These are phyloP conservation scores for Stigmatopora nigra DNA, from an alignment of 2,113 vertebrate genomes.

Conservation along the genomic window DNA sequence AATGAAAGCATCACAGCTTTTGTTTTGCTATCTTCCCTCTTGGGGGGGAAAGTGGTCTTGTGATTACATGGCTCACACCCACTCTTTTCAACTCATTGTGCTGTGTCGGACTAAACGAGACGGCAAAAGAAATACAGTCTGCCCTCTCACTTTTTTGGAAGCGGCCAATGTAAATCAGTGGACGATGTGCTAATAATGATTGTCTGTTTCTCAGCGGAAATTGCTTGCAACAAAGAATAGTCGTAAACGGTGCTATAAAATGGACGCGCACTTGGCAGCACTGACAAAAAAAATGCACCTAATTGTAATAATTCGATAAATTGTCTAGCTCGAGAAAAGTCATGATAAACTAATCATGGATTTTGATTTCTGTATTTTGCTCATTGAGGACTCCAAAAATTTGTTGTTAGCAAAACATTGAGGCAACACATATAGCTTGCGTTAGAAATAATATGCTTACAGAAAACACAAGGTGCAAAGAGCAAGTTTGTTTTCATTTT, in stretches of 20 bases:
- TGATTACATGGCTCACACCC: constrained; percentile 53
- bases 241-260: too few relatives aligned
- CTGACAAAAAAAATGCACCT: too few relatives aligned
- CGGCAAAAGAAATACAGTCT: constrained; percentile 21
- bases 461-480: constrained; percentile 50
- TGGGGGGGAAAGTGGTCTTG: constrained; percentile 41
- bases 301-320: too few relatives aligned
- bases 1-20: constrained; percentile 26
- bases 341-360: too few relatives aligned
- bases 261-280: too few relatives aligned
- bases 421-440: constrained; percentile 7
- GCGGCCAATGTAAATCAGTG: too few relatives aligned
- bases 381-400: too few relatives aligned
- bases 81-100: constrained; percentile 39
- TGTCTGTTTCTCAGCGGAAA: too few relatives aligned
- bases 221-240: too few relatives aligned
- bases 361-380: too few relatives aligned
- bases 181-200: too few relatives aligned
- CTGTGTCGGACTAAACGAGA: constrained; percentile 29
- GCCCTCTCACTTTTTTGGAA: not conserved
- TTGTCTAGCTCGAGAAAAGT: too few relatives aligned
- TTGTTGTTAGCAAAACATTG: not conserved
- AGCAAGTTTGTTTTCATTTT: constrained; percentile 35
- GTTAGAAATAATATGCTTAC: constrained; percentile 52
- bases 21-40: constrained; percentile 55